Conservation (phyloP, 30 jellyfish, hydroid and myxozoan genomes). For the Aurelia aurita complex sp. Pacific region DNA sequence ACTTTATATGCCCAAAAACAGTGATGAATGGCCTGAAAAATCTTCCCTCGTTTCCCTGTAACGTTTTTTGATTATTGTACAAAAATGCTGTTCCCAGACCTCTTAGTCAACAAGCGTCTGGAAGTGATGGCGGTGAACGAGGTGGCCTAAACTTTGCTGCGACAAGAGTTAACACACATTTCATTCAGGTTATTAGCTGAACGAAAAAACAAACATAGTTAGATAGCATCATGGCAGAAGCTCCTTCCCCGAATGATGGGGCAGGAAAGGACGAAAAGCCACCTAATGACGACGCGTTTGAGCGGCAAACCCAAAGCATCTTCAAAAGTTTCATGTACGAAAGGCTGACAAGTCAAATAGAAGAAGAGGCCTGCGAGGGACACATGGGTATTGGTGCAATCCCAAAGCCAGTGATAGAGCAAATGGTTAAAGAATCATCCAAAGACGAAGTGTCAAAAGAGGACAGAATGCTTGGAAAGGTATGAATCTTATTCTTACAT, state of each 20-base stretch:
- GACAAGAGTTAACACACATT: too few relatives aligned
- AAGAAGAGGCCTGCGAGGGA: constrained; percentile 81
- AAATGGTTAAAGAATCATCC: constrained; percentile 10
- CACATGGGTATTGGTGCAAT: constrained; percentile 67
- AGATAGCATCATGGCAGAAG: not conserved
- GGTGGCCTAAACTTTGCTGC: too few relatives aligned
- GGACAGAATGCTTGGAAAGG: constrained; percentile 36
- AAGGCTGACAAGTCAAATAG: constrained; percentile 78
- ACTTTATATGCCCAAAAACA: too few relatives aligned
- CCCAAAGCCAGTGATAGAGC: constrained; percentile 49
- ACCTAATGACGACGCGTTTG: not conserved
- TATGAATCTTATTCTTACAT: not conserved
- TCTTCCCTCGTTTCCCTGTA: too few relatives aligned
- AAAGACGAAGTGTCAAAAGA: constrained; percentile 27
- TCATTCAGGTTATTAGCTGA: too few relatives aligned
- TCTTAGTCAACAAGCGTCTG: too few relatives aligned
- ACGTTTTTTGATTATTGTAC: too few relatives aligned
- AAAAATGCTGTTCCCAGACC: too few relatives aligned
- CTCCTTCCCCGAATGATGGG: constrained; percentile 48
- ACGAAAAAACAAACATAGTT: too few relatives aligned
- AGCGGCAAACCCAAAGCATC: constrained; percentile 68
- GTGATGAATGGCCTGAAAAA: too few relatives aligned
- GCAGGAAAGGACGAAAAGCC: not conserved
- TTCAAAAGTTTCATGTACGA: constrained; percentile 69
- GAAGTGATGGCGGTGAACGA: too few relatives aligned